Evolutionary conservation across 2,797 vertebrate species (phyloP), one percentile per base, ranked within the genome.

Genomic region (Anas bahamensis): DNA sequence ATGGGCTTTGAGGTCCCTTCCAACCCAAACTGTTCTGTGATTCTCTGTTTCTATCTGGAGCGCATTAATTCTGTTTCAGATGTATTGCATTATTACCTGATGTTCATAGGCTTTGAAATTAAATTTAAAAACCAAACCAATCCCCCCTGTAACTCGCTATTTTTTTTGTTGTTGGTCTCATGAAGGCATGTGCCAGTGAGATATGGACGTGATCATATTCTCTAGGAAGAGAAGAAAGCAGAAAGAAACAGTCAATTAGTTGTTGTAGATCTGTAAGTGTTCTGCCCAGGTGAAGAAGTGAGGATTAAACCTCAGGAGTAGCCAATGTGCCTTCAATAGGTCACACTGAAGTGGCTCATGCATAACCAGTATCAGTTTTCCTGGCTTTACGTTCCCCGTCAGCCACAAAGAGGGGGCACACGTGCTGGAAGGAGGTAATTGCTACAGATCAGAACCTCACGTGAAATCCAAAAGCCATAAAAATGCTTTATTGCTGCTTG

Each of bases 401-500:
- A 61, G 33, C 83, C 82, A 63, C 72, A 42, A 68, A 69, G 35
- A 31, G 33, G 28, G 75, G 91, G 50, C 33, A 50, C 71, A 22
- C 10, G 2, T 61, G 61, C 84, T 90, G 81, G 53, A 90, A 44
- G 72, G 73, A 87, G 57, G 72, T 46, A 80, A 73, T 80, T 89
- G 75, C 71, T 83, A 82, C 61, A 72, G 72, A 92, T 93, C 81
- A 85, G 71, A 93, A 66, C 69, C 39, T 42, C 66, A 6, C 28
- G 63, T 53, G 57, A 91, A 94, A 92, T 72, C 35, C 61, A 89
- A 85, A 61, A 80, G 48, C 64, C 61, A 72, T 95, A 72, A 69
- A 42, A 57, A 78, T 72, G 79, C 76, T 89, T 80, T 85, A 19
- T 14, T 75, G 87, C 31, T 82, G 79, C 76, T 90, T 95, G 92